Base-by-base conservation (phyloP, 2,113 vertebrate species). In the Gobiocypris rarus region DNA sequence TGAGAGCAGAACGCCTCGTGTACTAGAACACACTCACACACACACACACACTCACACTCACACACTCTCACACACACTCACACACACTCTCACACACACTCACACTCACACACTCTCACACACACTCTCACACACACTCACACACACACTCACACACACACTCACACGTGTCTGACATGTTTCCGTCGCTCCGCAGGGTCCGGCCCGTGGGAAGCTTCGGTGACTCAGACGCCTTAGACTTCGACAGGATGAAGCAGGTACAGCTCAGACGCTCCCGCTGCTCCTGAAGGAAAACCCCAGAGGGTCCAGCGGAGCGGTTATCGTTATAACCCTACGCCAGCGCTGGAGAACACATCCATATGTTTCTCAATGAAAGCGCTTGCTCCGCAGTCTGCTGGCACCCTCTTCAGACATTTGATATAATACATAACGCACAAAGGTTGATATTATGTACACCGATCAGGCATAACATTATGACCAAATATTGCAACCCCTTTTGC, bases 231-330 rank as follows among this genome's bases (percentile, higher is more conserved):
- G 93, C 95, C 90, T 96, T 97, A 92, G 98, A 99, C 91, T 93
- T 99, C 76, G 98, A 99, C 89, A 95, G 97, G 89, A 98, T 99
- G 97, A 99, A 99, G 89, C 97, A 99, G 95, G 98, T 98, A 92
- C 93, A 13, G 17, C 19, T 24, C 50, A 5, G 2, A 17, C 50
- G 15, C 5, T 52, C n/a, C n/a, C n/a, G n/a, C n/a, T n/a, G n/a
- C n/a, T n/a, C 5, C 34, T 34, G 34, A 34, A 34, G 34, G 4
- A 34, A 34, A 34, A 34, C 2, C 31, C 3, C 31, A 31, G 31
- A 31, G 31, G 31, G 31, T n/a, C n/a, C n/a, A n/a, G n/a, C n/a
- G n/a, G n/a, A n/a, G n/a, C n/a, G n/a, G n/a, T n/a, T n/a, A n/a
- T n/a, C n/a, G n/a, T n/a, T n/a, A n/a, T n/a, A n/a, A n/a, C n/a